Conservation (phyloP, 2,888 invertebrate species). For the Cantharis rustica region DNA sequence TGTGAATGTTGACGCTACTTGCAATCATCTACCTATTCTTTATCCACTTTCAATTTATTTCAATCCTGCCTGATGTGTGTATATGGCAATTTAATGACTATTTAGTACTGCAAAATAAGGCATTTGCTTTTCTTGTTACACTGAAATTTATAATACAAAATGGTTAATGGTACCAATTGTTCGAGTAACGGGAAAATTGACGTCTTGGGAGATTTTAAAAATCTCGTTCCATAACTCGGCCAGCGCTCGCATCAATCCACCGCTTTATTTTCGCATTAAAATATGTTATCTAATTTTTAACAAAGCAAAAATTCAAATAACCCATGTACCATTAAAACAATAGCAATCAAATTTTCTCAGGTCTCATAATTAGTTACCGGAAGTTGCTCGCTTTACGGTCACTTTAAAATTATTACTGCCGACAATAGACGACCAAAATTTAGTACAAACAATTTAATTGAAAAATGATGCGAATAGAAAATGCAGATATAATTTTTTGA, state of each 20-base stretch:
- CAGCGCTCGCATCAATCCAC: not conserved
- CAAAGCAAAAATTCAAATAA: constrained; percentile 8
- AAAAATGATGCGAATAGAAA: not conserved
- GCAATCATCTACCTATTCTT: constrained; percentile 31
- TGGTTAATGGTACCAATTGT: not conserved
- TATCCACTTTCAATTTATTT: not conserved
- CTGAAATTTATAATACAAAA: not conserved
- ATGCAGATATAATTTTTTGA: not conserved
- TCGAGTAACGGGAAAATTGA: not conserved
- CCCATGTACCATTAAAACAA: constrained; percentile 3
- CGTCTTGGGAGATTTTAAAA: no score
- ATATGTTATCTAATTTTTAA: not conserved
- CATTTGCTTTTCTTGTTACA: not conserved
- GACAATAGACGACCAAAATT: constrained; percentile 36
- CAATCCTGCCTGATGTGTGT: not conserved
- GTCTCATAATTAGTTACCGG: constrained; percentile 41
- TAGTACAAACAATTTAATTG: constrained; percentile 29
- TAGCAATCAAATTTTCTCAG: not conserved
- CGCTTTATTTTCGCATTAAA: not conserved
- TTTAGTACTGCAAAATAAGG: not conserved
- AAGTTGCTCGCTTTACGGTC: constrained; percentile 32
- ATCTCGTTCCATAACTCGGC: no score
- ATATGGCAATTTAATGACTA: not conserved
- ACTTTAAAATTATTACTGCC: constrained; percentile 30
- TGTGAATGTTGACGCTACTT: constrained; percentile 31